Evolutionary conservation across 2,113 vertebrate species (phyloP).

Genomic region (Gambusia affinis): DNA sequence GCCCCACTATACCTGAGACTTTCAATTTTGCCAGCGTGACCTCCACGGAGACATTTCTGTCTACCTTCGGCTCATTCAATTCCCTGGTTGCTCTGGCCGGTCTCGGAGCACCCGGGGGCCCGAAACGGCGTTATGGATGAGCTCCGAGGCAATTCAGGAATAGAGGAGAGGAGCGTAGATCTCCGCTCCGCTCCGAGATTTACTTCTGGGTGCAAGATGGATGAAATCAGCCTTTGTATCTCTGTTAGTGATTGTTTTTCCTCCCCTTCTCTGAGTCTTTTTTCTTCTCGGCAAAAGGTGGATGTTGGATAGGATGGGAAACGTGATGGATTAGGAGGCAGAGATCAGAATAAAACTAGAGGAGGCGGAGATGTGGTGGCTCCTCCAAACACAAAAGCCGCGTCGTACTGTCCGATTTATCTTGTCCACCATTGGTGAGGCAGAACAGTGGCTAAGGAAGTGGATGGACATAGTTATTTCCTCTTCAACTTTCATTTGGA

Average conservation of each 20-base stretch:
- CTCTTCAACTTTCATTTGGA: not conserved
- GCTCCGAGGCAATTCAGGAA: conserved; percentile 73
- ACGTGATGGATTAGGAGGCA: conserved; percentile 55
- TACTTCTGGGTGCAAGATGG: conserved; percentile 65
- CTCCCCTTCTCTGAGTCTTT: conserved; percentile 36
- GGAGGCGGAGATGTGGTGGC: not conserved
- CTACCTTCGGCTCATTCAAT: conserved; percentile 75
- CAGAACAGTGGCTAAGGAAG: not conserved
- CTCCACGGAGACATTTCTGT: conserved; percentile 82
- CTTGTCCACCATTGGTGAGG: not conserved
- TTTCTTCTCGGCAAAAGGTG: conserved; percentile 22
- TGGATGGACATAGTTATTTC: not conserved
- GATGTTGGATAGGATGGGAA: conserved; percentile 33
- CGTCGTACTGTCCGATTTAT: not conserved
- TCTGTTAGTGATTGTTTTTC: conserved; percentile 76
- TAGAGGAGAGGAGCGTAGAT: conserved; percentile 55
- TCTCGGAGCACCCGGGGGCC: conserved; percentile 56
- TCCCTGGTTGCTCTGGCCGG: conserved; percentile 60
- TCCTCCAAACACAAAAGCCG: conserved; percentile 5
- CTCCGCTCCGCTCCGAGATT: conserved; percentile 64
- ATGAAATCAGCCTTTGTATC: conserved; percentile 75
- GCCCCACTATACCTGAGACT: conserved; percentile 88
- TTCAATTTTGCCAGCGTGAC: conserved; percentile 86
- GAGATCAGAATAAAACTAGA: conserved; percentile 34
- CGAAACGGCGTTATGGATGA: conserved; percentile 71